Percentiles rank a stretch among this genome's conserved stretches.
These are phyloP conservation scores for Encarsia formosa DNA, from an alignment of 2,888 invertebrate species.

Conservation along the genomic window DNA sequence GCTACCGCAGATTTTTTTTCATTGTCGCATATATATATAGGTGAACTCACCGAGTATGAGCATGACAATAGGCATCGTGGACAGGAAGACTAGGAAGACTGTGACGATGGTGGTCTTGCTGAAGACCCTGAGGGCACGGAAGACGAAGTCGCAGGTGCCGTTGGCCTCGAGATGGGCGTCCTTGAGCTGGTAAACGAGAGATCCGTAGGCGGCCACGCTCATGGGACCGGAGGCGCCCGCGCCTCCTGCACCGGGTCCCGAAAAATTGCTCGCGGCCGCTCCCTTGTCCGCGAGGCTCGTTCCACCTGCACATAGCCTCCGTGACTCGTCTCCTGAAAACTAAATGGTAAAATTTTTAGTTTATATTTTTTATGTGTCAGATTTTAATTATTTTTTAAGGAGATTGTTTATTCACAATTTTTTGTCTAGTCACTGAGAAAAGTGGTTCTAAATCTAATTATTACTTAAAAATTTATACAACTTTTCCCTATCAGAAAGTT, in stretches of 20 bases:
- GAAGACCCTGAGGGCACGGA: constrained; percentile 67
- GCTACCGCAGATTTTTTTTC: no score
- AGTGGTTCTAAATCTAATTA: no score
- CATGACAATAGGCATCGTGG: constrained; percentile 71
- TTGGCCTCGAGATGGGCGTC: constrained; percentile 75
- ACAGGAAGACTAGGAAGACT: constrained; percentile 63
- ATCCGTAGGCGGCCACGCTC: constrained; percentile 64
- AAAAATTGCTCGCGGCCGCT: no score
- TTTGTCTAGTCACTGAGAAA: no score
- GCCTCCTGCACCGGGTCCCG: constrained; percentile 11
- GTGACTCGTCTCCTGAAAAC: constrained; percentile 73
- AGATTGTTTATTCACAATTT: no score
- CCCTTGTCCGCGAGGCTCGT: constrained; percentile 40
- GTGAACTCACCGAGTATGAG: constrained; percentile 69
- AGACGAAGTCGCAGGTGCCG: constrained; percentile 70
- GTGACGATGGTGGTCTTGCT: constrained; percentile 72
- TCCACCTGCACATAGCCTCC: constrained; percentile 58
- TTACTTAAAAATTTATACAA: no score
- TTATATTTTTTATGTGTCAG: no score
- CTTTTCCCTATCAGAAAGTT: no score
- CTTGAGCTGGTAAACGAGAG: constrained; percentile 73
- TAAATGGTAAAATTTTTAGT: constrained; percentile 40
- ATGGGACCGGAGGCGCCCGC: constrained; percentile 39
- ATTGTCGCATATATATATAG: no score
- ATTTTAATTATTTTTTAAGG: no score